Evolutionary conservation across 2,888 invertebrate species (phyloP).

Genomic region (Sturmia bella): DNA sequence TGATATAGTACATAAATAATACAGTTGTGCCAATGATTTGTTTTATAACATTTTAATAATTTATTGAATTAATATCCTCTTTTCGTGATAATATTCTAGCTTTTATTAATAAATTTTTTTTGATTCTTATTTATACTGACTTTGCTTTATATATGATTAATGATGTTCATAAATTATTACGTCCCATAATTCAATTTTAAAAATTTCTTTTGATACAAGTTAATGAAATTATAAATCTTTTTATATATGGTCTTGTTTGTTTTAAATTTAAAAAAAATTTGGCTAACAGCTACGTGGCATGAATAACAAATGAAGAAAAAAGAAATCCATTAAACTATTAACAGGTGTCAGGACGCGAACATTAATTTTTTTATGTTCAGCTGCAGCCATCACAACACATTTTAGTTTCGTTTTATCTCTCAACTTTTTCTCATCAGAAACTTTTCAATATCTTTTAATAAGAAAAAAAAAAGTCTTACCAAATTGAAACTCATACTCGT

Average conservation of each 20-base stretch:
- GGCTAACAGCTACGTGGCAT: conserved; percentile 10
- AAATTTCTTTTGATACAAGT: not conserved
- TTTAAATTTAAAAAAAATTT: not conserved
- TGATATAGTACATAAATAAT: too few species aligned
- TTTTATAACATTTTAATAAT: too few species aligned
- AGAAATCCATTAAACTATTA: conserved; percentile 62
- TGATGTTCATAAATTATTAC: conserved; percentile 23
- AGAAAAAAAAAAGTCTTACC: conserved; percentile 37
- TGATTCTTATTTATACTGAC: not conserved
- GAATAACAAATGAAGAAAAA: conserved; percentile 1
- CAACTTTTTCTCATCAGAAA: conserved; percentile 47
- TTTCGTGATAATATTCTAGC: too few species aligned
- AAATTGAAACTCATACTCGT: conserved; percentile 36
- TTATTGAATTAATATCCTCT: too few species aligned
- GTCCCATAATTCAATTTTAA: too few species aligned
- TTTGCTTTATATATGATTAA: conserved; percentile 11
- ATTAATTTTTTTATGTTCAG: conserved; percentile 62
- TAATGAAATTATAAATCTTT: not conserved
- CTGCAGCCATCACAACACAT: conserved; percentile 35
- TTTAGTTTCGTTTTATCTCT: conserved; percentile 7
- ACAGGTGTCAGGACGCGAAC: conserved; percentile 63
- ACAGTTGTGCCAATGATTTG: too few species aligned
- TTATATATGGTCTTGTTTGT: not conserved
- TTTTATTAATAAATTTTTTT: too few species aligned
- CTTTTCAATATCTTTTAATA: conserved; percentile 53